Evolutionary conservation across 2,113 vertebrate genomes (phyloP).

Genomic region (Thunnus maccoyii): DNA sequence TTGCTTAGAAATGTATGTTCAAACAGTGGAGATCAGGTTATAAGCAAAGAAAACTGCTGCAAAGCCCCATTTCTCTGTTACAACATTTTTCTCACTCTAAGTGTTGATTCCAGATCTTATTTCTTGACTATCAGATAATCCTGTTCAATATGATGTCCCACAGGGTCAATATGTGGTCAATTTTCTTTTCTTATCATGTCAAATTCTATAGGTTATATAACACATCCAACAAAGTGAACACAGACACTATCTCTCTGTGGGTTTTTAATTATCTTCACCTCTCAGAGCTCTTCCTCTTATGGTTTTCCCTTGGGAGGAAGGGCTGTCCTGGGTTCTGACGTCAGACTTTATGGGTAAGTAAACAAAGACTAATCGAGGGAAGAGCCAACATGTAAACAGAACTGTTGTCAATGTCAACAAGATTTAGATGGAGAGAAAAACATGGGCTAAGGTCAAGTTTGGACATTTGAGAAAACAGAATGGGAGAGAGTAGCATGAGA

Average conservation of each 20-base stretch:
- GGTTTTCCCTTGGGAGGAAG: slow-evolving; percentile 55
- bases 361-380: slow-evolving; percentile 75
- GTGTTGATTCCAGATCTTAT: neutral
- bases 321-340: slow-evolving; percentile 73
- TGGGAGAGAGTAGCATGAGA: neutral
- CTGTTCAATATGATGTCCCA: slow-evolving; percentile 3
- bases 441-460: slow-evolving; percentile 24
- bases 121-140: neutral
- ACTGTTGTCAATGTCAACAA: slow-evolving; percentile 69
- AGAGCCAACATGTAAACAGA: slow-evolving; percentile 79
- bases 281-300: slow-evolving; percentile 61
- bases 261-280: slow-evolving; percentile 36
- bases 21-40: no score
- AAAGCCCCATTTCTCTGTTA: neutral
- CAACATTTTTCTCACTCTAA: neutral
- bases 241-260: neutral
- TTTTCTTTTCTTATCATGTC: neutral
- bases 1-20: neutral
- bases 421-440: slow-evolving; percentile 61
- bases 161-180: slow-evolving; percentile 4
- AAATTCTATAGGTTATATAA: slow-evolving; percentile 4
- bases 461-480: slow-evolving; percentile 17
- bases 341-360: slow-evolving; percentile 79
- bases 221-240: neutral
- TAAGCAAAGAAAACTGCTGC: neutral